Evolutionary conservation across 2,888 invertebrate species (phyloP), one percentile per base, ranked within the genome.

Genomic region (Brenthis ino): DNA sequence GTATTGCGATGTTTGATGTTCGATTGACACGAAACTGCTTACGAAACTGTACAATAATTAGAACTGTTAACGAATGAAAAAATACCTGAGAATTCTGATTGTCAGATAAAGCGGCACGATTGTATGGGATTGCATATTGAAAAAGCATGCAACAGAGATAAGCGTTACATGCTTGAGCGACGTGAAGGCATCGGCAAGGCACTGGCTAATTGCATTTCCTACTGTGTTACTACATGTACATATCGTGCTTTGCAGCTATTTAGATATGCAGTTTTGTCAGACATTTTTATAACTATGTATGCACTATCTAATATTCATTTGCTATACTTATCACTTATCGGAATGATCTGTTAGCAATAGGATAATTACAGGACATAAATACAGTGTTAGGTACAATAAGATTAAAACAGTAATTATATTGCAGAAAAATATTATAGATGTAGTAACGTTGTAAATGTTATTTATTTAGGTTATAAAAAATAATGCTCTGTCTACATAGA

Each of bases 131-230:
- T 91, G 89, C 91, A 91, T 92, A 92, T 91, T 89, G 91, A 93
- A 92, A 93, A 93, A 91, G 87, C 93, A 92, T 91, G 92, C 92
- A 92, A 92, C 82, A 83, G 85, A 91, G 92, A 93, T 93, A 92
- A 92, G 91, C 83, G 88, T 90, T 92, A 91, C 86, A 90, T 80
- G 93, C 80, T 78, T 87, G 87, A 91, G 88, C 86, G 89, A 87
- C 77, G 88, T 77, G 77, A 82, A 87, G 87, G 88, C 87, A 88
- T 86, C 85, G 85, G 82, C 81, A 81, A 84, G 67, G 81, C 84
- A 82, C 81, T 85, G 76, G 83, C 84, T 91, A 91, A 92, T 92
- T 91, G 88, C 90, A 85, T 89, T 92, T 92, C 92, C 93, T 93
- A 87, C 87, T 83, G 83, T 84, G 83, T 88, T 91, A 86, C 88